phyloP scores from a whole-genome alignment of 2,797 vertebrate species.

The Chelidonichthys spinosus region DNA sequence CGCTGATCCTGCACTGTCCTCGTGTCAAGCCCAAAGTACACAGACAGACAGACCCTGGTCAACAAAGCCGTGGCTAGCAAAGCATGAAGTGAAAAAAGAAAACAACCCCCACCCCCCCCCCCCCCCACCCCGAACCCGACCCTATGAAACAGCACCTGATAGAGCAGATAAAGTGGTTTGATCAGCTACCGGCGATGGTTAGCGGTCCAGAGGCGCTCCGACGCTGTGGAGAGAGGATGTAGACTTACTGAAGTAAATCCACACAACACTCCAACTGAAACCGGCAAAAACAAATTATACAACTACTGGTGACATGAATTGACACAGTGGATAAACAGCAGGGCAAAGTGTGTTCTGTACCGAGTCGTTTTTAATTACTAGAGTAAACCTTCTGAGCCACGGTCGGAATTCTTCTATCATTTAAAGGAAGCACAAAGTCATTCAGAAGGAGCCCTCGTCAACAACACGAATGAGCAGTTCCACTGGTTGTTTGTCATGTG shows the following conservation, averaged over 20 bases:
- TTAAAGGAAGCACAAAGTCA: neutral
- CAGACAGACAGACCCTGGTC: slow-evolving; percentile 65
- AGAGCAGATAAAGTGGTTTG: slow-evolving; percentile 65
- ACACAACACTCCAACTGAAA: slow-evolving; percentile 30
- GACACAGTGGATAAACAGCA: slow-evolving; percentile 33
- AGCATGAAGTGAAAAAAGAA: slow-evolving; percentile 77
- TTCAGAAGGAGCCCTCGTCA: neutral
- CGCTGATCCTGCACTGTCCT: slow-evolving; percentile 68
- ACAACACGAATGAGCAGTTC: neutral
- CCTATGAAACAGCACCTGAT: slow-evolving; percentile 62
- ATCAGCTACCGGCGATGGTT: slow-evolving; percentile 63
- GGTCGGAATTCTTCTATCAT: slow-evolving; percentile 6
- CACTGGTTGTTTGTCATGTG: neutral
- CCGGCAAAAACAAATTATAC: slow-evolving; percentile 50
- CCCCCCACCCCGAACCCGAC: neutral
- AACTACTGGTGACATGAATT: slow-evolving; percentile 29
- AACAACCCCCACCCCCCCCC: slow-evolving; percentile 41
- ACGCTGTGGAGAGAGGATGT: slow-evolving; percentile 14
- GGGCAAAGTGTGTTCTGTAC: slow-evolving; percentile 23
- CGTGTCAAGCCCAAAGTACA: slow-evolving; percentile 72
- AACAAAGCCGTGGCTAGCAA: slow-evolving; percentile 73
- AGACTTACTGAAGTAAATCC: slow-evolving; percentile 44
- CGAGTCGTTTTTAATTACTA: slow-evolving; percentile 49
- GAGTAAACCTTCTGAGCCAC: slow-evolving; percentile 28
- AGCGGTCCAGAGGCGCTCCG: slow-evolving; percentile 73